These are phyloP conservation scores for Agrochola lychnidis DNA, from an alignment of 2,888 invertebrate genomes.

Conservation along the genomic window DNA sequence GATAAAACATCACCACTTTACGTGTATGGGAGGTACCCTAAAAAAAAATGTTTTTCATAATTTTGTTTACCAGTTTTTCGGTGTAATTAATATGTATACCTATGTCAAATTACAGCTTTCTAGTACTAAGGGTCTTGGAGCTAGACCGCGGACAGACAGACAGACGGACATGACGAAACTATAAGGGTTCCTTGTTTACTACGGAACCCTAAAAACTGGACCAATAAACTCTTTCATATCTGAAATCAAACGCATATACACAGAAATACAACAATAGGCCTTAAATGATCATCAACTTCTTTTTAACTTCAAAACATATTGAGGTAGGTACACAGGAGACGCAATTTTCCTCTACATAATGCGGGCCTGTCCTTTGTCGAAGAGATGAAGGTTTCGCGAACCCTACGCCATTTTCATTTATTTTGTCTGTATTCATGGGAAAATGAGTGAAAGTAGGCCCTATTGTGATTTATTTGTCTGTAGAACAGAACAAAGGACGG, in stretches of 20 bases:
- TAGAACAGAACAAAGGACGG: constrained; percentile 49
- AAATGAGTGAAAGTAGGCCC: constrained; percentile 50
- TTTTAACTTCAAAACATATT: constrained; percentile 34
- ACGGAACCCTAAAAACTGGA: no score
- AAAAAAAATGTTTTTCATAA: no score
- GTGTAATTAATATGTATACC: no score
- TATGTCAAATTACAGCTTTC: no score
- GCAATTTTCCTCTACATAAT: constrained; percentile 52
- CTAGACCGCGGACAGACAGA: no score
- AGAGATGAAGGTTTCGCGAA: constrained; percentile 46
- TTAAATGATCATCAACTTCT: constrained; percentile 32
- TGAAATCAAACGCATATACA: constrained; percentile 13
- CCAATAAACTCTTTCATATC: not conserved
- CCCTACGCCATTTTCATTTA: constrained; percentile 61
- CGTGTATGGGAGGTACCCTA: no score
- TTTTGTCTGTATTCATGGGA: constrained; percentile 61
- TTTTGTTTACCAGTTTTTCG: no score
- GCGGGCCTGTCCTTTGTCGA: constrained; percentile 51
- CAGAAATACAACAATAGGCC: constrained; percentile 26
- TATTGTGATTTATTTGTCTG: constrained; percentile 62
- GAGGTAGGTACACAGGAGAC: constrained; percentile 33
- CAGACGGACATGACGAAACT: no score
- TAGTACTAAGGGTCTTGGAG: no score
- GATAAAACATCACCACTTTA: no score
- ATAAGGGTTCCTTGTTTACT: no score